These are phyloP conservation scores for Embiotoca jacksoni DNA, from an alignment of 2,113 vertebrate species.

Conservation along the genomic window DNA sequence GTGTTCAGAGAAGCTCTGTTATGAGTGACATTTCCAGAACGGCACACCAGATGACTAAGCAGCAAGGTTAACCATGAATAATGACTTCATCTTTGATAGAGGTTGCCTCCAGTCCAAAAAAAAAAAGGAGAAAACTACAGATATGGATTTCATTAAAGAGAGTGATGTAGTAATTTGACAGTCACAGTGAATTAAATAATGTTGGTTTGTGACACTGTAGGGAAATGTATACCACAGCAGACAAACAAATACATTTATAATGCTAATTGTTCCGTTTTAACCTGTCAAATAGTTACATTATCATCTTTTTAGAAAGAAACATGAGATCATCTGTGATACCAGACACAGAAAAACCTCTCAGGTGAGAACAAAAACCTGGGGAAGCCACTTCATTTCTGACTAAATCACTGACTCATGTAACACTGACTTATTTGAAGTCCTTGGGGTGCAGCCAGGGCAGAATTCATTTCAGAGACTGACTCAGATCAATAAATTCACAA, in stretches of 20 bases:
- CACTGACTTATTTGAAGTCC: slow-evolving; percentile 43
- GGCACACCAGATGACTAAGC: slow-evolving; percentile 40
- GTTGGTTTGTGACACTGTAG: neutral
- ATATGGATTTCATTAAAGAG: slow-evolving; percentile 23
- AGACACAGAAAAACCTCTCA: neutral
- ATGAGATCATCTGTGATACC: neutral
- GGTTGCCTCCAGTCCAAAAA: slow-evolving; percentile 29
- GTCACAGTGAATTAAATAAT: neutral
- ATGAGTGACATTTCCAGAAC: slow-evolving; percentile 58
- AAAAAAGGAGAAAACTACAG: slow-evolving; percentile 6
- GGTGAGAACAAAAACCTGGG: slow-evolving; percentile 14
- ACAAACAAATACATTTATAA: neutral
- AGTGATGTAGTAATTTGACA: slow-evolving; percentile 18
- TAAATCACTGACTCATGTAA: slow-evolving; percentile 44
- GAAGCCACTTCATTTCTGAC: slow-evolving; percentile 31
- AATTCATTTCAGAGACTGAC: slow-evolving; percentile 55
- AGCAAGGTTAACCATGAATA: slow-evolving; percentile 56
- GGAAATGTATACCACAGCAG: neutral
- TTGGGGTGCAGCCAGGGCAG: slow-evolving; percentile 41
- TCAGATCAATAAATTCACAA: slow-evolving; percentile 65
- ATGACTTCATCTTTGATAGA: slow-evolving; percentile 43
- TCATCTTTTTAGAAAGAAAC: neutral
- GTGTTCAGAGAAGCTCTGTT: slow-evolving; percentile 22
- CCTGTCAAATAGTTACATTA: too few relatives aligned
- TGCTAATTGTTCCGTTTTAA: too few relatives aligned